phyloP scores from a whole-genome alignment of 1,140 invertebrate genomes.

The Cotesia glomerata region DNA sequence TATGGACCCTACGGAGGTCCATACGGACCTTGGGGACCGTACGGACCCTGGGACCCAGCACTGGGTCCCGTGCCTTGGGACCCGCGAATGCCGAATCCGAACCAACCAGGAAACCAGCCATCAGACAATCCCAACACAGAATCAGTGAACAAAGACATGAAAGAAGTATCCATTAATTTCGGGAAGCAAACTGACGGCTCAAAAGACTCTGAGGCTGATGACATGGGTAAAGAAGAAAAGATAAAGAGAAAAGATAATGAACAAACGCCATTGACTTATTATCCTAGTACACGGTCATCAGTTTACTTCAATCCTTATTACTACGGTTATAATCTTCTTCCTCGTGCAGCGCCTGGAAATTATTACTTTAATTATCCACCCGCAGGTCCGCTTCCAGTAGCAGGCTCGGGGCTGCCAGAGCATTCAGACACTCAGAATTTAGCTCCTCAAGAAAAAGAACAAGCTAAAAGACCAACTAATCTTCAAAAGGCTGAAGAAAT shows the following conservation, averaged over 20 bases:
- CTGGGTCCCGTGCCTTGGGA: too few relatives aligned
- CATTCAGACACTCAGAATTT: not conserved
- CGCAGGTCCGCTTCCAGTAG: constrained; percentile 34
- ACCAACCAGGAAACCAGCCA: not conserved
- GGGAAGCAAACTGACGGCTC: constrained; percentile 1
- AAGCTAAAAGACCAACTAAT: not conserved
- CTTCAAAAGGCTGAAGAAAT: constrained; percentile 40
- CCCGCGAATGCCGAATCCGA: not conserved
- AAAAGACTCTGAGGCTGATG: not conserved
- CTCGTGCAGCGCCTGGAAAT: constrained; percentile 41
- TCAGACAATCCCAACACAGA: not conserved
- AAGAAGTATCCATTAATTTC: not conserved
- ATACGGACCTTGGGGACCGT: not conserved
- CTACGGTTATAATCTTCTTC: constrained; percentile 50
- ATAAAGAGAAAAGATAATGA: constrained; percentile 34
- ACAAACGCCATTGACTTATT: constrained; percentile 49
- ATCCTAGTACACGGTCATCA: constrained; percentile 53
- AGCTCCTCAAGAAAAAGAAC: constrained; percentile 25
- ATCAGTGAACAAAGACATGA: not conserved
- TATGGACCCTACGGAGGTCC: too few relatives aligned
- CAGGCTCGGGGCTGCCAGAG: constrained; percentile 8
- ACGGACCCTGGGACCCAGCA: not conserved
- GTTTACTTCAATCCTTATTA: constrained; percentile 56
- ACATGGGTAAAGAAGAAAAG: not conserved
- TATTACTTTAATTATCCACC: constrained; percentile 50